Conservation (phyloP, 2,797 vertebrate genomes). For the Phataginus tetradactyla region DNA sequence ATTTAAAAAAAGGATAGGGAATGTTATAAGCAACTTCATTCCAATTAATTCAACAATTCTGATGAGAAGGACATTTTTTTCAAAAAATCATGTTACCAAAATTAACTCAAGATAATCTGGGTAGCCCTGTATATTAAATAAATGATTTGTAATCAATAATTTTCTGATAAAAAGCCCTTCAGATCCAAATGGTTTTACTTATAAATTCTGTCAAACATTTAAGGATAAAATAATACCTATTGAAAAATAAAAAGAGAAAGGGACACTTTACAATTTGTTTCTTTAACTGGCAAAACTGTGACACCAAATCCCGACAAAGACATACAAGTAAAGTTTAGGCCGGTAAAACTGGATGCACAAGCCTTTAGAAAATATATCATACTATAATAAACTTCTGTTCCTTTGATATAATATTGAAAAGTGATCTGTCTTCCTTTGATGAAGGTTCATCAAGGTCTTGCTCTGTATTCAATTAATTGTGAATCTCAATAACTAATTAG, state of each 20-base stretch:
- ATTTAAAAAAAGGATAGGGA: not conserved
- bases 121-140: not conserved
- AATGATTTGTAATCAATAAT: not conserved
- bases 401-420: not conserved
- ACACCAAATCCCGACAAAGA: not conserved
- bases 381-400: not conserved
- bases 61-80: not conserved
- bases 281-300: not conserved
- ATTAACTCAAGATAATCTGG: not conserved
- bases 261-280: fast-evolving
- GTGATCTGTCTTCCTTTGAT: not conserved
- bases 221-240: not conserved
- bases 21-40: not conserved
- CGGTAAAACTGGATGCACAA: not conserved
- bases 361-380: not conserved
- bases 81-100: not conserved
- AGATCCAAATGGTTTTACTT: not conserved
- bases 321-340: not conserved
- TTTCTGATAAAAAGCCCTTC: not conserved
- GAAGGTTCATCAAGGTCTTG: not conserved
- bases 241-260: not conserved
- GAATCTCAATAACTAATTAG: not conserved
- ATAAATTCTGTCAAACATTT: not conserved
- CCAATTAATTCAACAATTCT: not conserved
- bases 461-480: not conserved